Evolutionary conservation across 92 coral and sea anemone species (phyloP), one percentile per base, ranked within the genome.

Genomic region (Hydrozoanthus gracilis): DNA sequence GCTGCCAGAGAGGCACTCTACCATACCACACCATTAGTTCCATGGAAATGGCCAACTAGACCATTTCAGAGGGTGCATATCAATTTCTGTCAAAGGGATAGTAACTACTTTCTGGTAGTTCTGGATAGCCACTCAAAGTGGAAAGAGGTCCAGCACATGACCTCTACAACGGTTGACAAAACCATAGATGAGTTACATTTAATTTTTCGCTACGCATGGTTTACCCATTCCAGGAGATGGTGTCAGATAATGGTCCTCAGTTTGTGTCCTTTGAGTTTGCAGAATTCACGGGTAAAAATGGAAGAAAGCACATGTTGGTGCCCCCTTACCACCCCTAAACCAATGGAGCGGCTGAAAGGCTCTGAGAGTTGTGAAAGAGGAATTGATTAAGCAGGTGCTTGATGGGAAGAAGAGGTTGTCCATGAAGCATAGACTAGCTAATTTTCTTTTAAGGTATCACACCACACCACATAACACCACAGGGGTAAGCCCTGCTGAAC

Each of bases 41-140:
- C 39, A 27, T 27, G 39, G 39, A 88, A 88, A 44, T 91, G 93
- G 93, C 86, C 93, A 4, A 72, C 84, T 1, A 72, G 91, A 71
- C 93, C 93, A 27, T 87, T 87, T 35, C 91, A 86, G 87, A 77
- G 93, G 0, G 73, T 92, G 6, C 93, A 92, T 64, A 65, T 92
- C 8, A 93, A 87, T 45, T 89, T 51, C 15, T 83, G 87, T 35
- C 87, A 69, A 51, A 51, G 71, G 27, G 87, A 61, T 8, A 83
- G 71, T 18, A 78, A 83, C 14, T 17, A 17, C 71, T 83, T 83
- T 8, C 54, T 83, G 17, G 87, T 83, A 56, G 77, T 83, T 68
- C n/a, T 70, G 49, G 87, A 83, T 45, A 83, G 68, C 49, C 78
- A 50, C 50, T 83, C 79, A 1, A 83, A 71, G 6, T 83, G 87